These are phyloP conservation scores for Mya arenaria DNA, from an alignment of 1,140 invertebrate genomes.

Conservation along the genomic window DNA sequence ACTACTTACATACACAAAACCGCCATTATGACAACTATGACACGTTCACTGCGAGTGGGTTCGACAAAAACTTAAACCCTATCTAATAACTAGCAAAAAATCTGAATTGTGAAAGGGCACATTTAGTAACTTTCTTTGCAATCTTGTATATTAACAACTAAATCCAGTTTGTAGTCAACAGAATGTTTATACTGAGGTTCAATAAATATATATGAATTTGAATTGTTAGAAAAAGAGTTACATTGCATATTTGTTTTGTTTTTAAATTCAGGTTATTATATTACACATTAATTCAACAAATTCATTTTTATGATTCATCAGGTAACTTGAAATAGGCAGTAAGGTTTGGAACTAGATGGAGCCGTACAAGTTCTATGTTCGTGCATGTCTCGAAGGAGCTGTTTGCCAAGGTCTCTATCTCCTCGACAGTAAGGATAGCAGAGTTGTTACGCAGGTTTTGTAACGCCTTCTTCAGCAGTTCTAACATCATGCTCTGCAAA, in stretches of 20 bases:
- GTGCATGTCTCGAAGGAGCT: not conserved
- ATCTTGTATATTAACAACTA: too few relatives aligned
- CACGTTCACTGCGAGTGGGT: too few relatives aligned
- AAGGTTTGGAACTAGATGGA: not conserved
- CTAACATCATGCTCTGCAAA: not conserved
- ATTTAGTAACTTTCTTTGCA: too few relatives aligned
- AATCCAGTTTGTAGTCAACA: too few relatives aligned
- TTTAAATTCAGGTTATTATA: too few relatives aligned
- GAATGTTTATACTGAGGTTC: too few relatives aligned
- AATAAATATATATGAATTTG: not conserved
- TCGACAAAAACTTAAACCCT: too few relatives aligned
- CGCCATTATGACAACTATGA: too few relatives aligned
- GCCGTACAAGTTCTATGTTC: slow-evolving; percentile 19
- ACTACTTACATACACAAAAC: too few relatives aligned
- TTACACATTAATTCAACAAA: too few relatives aligned
- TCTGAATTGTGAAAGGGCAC: too few relatives aligned
- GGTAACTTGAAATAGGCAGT: not conserved
- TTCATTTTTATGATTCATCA: not conserved
- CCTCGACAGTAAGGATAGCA: slow-evolving; percentile 13
- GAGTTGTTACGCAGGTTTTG: not conserved
- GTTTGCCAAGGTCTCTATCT: not conserved
- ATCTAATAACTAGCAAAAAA: too few relatives aligned
- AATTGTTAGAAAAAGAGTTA: not conserved
- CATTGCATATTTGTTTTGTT: not conserved
- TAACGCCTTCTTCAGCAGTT: not conserved